Conservation (phyloP, 1,140 invertebrate species). For the Popillia japonica region DNA sequence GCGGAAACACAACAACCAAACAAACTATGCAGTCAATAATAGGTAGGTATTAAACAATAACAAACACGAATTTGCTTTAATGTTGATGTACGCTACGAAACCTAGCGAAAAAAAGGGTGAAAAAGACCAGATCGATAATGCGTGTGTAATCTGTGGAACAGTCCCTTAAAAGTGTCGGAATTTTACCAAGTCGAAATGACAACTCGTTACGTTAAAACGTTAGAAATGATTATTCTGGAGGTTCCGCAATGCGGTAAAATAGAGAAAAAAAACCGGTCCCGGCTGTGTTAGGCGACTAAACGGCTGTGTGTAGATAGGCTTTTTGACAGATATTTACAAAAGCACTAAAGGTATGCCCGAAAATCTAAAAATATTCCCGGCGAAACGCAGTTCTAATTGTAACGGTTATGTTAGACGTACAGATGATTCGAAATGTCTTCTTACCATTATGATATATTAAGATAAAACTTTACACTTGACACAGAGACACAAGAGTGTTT, state of each 20-base stretch:
- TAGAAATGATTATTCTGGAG: not conserved
- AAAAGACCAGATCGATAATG: conserved; percentile 44
- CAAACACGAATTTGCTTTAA: no score
- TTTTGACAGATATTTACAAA: conserved; percentile 53
- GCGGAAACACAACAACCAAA: not conserved
- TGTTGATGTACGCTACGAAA: not conserved
- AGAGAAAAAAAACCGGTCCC: conserved; percentile 47
- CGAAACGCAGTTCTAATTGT: conserved; percentile 21
- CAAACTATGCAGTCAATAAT: no score
- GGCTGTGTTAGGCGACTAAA: conserved; percentile 29
- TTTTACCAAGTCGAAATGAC: not conserved
- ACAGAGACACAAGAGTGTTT: not conserved
- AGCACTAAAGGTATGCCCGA: conserved; percentile 12
- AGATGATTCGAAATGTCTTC: conserved; percentile 61
- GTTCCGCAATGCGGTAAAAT: conserved; percentile 57
- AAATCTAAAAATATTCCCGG: conserved; percentile 46
- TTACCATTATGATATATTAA: conserved; percentile 66
- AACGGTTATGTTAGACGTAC: not conserved
- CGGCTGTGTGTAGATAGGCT: conserved; percentile 34
- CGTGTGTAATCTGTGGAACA: not conserved
- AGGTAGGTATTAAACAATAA: no score
- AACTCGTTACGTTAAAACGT: not conserved
- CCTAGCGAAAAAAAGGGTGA: not conserved
- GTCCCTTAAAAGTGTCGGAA: no score
- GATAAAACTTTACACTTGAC: conserved; percentile 45